phyloP scores from a whole-genome alignment of 1,140 invertebrate species.

The Calosoma granatense region DNA sequence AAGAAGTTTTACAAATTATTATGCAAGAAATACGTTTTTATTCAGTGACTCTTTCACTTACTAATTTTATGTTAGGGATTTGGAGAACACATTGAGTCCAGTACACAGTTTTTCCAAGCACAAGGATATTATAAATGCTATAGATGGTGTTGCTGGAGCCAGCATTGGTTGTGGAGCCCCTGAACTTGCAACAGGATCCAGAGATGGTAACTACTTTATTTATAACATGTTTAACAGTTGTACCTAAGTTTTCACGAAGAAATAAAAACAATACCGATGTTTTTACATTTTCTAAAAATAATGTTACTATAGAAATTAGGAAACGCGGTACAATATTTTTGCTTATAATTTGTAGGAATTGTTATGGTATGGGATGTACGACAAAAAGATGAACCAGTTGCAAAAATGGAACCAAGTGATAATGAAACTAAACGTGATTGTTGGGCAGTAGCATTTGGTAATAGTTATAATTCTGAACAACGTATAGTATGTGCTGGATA shows the following conservation, averaged over 20 bases:
- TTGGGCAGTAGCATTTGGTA: conserved; percentile 80
- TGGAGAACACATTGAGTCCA: conserved; percentile 61
- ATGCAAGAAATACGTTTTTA: no score
- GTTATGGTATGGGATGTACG: conserved; percentile 95
- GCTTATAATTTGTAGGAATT: conserved; percentile 41
- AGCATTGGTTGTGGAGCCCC: conserved; percentile 77
- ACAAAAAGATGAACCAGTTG: conserved; percentile 80
- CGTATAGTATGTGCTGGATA: conserved; percentile 82
- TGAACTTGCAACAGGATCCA: conserved; percentile 87
- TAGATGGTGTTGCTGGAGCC: conserved; percentile 87
- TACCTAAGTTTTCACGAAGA: no score
- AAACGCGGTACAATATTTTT: conserved; percentile 10
- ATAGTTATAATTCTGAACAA: conserved; percentile 79
- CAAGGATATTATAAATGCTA: conserved; percentile 79
- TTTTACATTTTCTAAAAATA: no score
- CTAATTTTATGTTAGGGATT: conserved; percentile 49
- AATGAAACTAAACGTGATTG: conserved; percentile 64
- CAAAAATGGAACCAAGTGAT: conserved; percentile 61
- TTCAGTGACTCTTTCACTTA: not conserved
- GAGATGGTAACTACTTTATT: conserved; percentile 59
- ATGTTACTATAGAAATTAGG: no score
- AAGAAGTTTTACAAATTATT: no score
- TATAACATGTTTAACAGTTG: no score
- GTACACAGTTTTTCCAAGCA: conserved; percentile 80
- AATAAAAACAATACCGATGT: conserved; percentile 1